phyloP scores from a whole-genome alignment of 2,797 vertebrate genomes.

The Cryptoblepharus egeriae region DNA sequence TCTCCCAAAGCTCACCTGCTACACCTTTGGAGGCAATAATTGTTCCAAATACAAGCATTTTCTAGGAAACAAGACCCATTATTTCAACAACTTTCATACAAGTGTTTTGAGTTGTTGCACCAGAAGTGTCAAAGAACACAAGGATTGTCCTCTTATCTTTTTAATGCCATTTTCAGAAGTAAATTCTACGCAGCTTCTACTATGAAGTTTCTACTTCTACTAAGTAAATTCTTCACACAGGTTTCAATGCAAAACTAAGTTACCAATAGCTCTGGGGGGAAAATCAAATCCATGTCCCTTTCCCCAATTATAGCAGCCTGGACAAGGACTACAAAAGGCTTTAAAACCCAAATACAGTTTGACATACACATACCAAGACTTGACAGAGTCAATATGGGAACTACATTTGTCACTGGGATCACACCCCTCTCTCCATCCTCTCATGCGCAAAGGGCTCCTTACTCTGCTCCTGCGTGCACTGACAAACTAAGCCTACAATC shows the following conservation, averaged over 20 bases:
- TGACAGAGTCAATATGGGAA: too few relatives aligned
- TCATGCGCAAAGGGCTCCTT: not conserved
- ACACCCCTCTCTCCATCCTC: not conserved
- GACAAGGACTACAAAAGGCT: not conserved
- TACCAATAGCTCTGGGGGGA: too few relatives aligned
- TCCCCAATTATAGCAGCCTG: not conserved
- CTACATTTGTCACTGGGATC: not conserved
- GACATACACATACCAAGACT: not conserved
- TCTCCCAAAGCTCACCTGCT: not conserved
- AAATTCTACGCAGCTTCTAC: not conserved
- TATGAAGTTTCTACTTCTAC: too few relatives aligned
- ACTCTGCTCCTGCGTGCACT: not conserved
- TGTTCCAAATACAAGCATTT: not conserved
- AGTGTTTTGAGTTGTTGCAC: not conserved
- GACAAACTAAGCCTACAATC: too few relatives aligned
- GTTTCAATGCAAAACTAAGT: not conserved
- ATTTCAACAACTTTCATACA: not conserved
- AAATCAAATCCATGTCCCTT: too few relatives aligned
- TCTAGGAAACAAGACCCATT: not conserved
- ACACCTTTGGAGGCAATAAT: not conserved
- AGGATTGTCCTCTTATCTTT: too few relatives aligned
- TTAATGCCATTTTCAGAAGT: too few relatives aligned
- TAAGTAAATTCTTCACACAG: too few relatives aligned
- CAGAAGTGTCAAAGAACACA: too few relatives aligned
- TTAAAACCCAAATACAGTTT: not conserved